Evolutionary conservation across 2,888 invertebrate genomes (phyloP).

Genomic region (Chromoteleia sp.): DNA sequence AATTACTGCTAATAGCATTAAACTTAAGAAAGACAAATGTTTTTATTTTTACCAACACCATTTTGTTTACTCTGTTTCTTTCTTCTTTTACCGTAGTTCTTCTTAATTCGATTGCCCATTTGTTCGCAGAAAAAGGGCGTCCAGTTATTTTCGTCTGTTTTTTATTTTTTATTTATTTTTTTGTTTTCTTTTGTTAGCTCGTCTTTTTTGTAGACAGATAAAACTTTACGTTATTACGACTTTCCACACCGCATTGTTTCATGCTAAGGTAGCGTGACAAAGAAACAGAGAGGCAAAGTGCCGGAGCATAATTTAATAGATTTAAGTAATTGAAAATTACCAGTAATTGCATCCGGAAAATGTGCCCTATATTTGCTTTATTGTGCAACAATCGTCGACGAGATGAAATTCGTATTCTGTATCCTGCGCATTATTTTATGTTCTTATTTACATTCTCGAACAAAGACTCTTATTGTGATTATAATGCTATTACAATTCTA

Average conservation of each 20-base stretch:
- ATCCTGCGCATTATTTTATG: slow-evolving; percentile 17
- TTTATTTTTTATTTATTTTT: slow-evolving; percentile 19
- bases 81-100: slow-evolving; percentile 43
- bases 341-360: slow-evolving; percentile 53
- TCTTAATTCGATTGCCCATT: slow-evolving; percentile 69
- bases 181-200: slow-evolving; percentile 11
- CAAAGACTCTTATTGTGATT: slow-evolving; percentile 33
- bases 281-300: slow-evolving; percentile 30
- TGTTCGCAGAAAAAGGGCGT: slow-evolving; percentile 50
- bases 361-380: slow-evolving; percentile 35
- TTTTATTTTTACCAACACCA: slow-evolving; percentile 52
- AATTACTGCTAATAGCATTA: slow-evolving; percentile 60
- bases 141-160: slow-evolving; percentile 28
- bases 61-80: slow-evolving; percentile 50
- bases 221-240: slow-evolving; percentile 52
- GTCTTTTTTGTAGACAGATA: slow-evolving; percentile 27
- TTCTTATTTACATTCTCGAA: slow-evolving; percentile 43
- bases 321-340: slow-evolving; percentile 65
- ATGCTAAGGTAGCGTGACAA: slow-evolving; percentile 45
- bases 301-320: slow-evolving; percentile 59
- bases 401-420: slow-evolving; percentile 37
- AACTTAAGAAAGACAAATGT: slow-evolving; percentile 63
- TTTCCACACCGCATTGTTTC: slow-evolving; percentile 51
- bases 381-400: slow-evolving; percentile 32
- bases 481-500: slow-evolving; percentile 37